phyloP scores from a whole-genome alignment of 1,140 invertebrate species.

The Lasioglossum albipes region DNA sequence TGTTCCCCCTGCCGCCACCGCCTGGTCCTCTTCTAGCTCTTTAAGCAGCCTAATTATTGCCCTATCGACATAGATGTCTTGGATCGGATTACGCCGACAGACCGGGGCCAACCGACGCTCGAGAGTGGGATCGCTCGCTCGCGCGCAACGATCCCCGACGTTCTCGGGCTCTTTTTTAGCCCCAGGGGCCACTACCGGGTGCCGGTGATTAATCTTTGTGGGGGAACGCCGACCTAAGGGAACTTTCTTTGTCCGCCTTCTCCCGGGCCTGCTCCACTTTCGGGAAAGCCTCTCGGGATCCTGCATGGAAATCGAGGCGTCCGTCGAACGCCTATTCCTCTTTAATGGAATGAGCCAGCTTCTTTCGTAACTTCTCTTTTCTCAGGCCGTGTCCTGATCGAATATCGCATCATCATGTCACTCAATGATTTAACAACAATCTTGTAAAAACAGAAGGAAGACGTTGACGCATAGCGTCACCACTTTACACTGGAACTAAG shows the following conservation, averaged over 20 bases:
- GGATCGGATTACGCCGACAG: slow-evolving; percentile 70
- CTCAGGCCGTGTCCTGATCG: no score
- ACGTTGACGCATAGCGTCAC: no score
- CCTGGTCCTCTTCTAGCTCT: slow-evolving; percentile 29
- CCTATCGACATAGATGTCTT: slow-evolving; percentile 73
- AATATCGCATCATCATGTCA: no score
- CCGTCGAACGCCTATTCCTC: no score
- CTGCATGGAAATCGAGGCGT: no score
- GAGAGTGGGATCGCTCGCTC: background rate
- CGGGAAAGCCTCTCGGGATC: background rate
- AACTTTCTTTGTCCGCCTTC: slow-evolving; percentile 6
- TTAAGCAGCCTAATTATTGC: slow-evolving; percentile 75
- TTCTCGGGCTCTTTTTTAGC: slow-evolving; percentile 5
- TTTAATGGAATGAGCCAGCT: no score
- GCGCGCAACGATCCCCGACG: slow-evolving; percentile 26
- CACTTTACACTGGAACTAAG: no score
- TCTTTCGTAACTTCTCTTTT: no score
- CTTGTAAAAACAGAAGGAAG: no score
- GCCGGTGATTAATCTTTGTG: slow-evolving; percentile 12
- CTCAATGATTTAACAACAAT: no score
- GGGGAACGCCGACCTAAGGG: background rate
- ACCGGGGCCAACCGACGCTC: background rate
- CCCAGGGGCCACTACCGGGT: background rate
- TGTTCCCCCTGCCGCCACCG: background rate
- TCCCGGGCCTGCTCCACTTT: background rate